Percentiles rank a stretch among this genome's conserved stretches.
Conservation (phyloP, 2,797 vertebrate species). For the Myripristis jacobus region DNA sequence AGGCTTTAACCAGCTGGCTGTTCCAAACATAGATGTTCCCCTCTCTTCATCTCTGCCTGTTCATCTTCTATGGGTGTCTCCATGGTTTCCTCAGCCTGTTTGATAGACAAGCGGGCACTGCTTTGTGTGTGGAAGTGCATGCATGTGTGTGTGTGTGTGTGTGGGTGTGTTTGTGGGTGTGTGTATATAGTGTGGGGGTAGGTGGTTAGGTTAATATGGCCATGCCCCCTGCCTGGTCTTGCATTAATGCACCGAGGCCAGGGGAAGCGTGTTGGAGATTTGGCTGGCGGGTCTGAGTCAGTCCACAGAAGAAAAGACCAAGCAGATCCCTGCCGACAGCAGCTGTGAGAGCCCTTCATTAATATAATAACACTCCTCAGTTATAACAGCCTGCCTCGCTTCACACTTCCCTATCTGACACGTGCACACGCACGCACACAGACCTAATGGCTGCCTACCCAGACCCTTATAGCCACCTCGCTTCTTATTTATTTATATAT, state of each 20-base stretch:
- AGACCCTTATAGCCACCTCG: not conserved
- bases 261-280: constrained; percentile 62
- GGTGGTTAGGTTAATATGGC: constrained; percentile 45
- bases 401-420: constrained; percentile 17
- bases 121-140: constrained; percentile 25
- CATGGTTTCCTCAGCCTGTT: constrained; percentile 54
- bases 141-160: constrained; percentile 13
- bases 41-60: constrained; percentile 42
- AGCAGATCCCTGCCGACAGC: constrained; percentile 36
- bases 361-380: constrained; percentile 65
- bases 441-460: constrained; percentile 24
- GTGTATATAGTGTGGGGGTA: constrained; percentile 1
- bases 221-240: constrained; percentile 29
- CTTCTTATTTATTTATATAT: constrained; percentile 42
- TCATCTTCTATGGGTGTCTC: constrained; percentile 42
- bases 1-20: constrained; percentile 69
- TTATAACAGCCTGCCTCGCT: constrained; percentile 40
- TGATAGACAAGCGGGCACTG: constrained; percentile 5
- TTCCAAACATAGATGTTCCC: constrained; percentile 43
- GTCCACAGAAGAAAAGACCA: constrained; percentile 46
- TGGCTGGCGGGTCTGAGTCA: constrained; percentile 63
- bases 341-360: constrained; percentile 60
- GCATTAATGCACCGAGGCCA: constrained; percentile 49
- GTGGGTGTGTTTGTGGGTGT: constrained; percentile 6
- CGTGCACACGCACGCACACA: constrained; percentile 2